phyloP scores from a whole-genome alignment of 1,140 invertebrate species.

The Bombus fervidus region DNA sequence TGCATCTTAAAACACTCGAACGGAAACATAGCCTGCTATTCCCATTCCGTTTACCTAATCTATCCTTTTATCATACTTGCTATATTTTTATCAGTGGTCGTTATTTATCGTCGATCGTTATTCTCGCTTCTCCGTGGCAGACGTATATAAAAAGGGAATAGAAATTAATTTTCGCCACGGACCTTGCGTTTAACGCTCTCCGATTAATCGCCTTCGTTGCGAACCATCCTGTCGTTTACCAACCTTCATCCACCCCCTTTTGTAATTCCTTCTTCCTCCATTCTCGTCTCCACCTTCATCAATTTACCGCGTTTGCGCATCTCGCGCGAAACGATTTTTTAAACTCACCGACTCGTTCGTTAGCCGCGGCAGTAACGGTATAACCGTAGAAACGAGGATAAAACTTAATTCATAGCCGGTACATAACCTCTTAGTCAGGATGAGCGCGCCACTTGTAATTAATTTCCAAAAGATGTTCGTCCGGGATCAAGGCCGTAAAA shows the following conservation, averaged over 20 bases:
- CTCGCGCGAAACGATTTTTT: constrained; percentile 32
- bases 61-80: neutral
- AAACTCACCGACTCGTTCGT: constrained; percentile 28
- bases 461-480: constrained; percentile 41
- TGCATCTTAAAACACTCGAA: too few species aligned
- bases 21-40: too few species aligned
- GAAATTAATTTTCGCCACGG: constrained; percentile 38
- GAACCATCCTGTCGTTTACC: constrained; percentile 1
- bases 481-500: constrained; percentile 1
- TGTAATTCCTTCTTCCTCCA: neutral
- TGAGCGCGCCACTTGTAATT: constrained; percentile 37
- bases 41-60: too few species aligned
- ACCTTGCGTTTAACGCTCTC: constrained; percentile 30
- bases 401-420: constrained; percentile 40
- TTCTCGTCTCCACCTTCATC: too few species aligned
- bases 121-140: neutral
- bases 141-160: constrained; percentile 10
- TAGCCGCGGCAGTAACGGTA: neutral
- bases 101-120: neutral
- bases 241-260: neutral
- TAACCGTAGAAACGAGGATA: constrained; percentile 7
- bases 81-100: neutral
- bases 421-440: constrained; percentile 26
- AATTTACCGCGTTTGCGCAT: neutral
- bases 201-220: constrained; percentile 30